phyloP scores from a whole-genome alignment of 2,888 invertebrate species.

The Augiades crinisus region DNA sequence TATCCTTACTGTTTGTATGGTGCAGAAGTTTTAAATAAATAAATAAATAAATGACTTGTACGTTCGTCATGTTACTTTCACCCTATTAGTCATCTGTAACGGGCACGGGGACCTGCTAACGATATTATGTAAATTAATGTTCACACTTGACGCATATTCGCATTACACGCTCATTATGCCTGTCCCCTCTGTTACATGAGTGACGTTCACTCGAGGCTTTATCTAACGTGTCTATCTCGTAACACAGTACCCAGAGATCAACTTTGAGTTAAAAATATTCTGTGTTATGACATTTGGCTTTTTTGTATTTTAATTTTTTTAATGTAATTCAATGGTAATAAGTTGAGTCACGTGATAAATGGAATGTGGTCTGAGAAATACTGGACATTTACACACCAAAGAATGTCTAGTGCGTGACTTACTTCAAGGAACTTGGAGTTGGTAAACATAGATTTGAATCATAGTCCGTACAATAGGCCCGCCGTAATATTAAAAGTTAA shows the following conservation, averaged over 20 bases:
- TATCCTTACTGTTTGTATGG: too few relatives aligned
- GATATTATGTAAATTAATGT: slow-evolving; percentile 7
- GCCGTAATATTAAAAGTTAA: too few relatives aligned
- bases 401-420: slow-evolving; percentile 12
- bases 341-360: not conserved
- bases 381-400: not conserved
- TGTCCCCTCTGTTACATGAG: not conserved
- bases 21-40: too few relatives aligned
- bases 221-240: too few relatives aligned
- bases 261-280: too few relatives aligned
- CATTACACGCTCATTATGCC: not conserved
- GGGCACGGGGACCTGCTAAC: not conserved
- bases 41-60: not conserved
- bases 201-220: not conserved
- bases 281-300: too few relatives aligned
- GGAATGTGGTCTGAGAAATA: slow-evolving; percentile 8
- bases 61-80: not conserved
- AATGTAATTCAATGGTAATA: not conserved
- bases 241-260: too few relatives aligned
- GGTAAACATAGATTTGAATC: too few relatives aligned
- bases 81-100: not conserved
- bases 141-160: not conserved
- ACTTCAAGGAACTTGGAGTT: slow-evolving; percentile 9
- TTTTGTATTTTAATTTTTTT: not conserved
- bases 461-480: too few relatives aligned